These are phyloP conservation scores for Oxyteleia sp. DNA, from an alignment of 2,888 invertebrate species.

Conservation along the genomic window DNA sequence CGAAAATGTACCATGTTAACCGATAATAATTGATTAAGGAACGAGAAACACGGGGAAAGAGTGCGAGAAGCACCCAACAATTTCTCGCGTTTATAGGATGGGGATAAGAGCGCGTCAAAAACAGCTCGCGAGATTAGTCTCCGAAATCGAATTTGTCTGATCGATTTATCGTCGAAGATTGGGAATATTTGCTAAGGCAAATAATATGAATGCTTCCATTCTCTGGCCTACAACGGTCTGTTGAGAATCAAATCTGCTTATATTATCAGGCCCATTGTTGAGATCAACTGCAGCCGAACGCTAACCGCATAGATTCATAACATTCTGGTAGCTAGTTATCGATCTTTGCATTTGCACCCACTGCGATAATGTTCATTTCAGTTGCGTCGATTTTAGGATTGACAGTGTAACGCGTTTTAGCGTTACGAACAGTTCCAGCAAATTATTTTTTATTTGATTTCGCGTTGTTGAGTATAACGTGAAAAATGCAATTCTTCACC, in stretches of 20 bases:
- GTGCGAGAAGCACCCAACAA: conserved; percentile 10
- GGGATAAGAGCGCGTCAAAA: conserved; percentile 26
- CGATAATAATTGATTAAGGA: too few relatives aligned
- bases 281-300: conserved; percentile 74
- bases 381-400: too few relatives aligned
- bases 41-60: too few relatives aligned
- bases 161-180: conserved; percentile 32
- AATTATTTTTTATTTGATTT: too few relatives aligned
- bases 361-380: too few relatives aligned
- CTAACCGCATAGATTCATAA: conserved; percentile 45
- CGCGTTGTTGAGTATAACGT: too few relatives aligned
- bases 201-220: conserved; percentile 74
- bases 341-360: too few relatives aligned
- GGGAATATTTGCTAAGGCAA: conserved; percentile 63
- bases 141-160: conserved; percentile 39
- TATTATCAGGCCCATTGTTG: conserved; percentile 76
- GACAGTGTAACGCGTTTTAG: too few relatives aligned
- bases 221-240: conserved; percentile 25
- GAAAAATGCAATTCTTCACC: too few relatives aligned
- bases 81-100: conserved; percentile 13
- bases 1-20: too few relatives aligned
- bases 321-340: too few relatives aligned
- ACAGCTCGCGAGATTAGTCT: conserved; percentile 40
- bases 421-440: too few relatives aligned
- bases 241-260: conserved; percentile 75